Conservation (phyloP, 2,888 invertebrate species). For the Ganaspis brasiliensis region DNA sequence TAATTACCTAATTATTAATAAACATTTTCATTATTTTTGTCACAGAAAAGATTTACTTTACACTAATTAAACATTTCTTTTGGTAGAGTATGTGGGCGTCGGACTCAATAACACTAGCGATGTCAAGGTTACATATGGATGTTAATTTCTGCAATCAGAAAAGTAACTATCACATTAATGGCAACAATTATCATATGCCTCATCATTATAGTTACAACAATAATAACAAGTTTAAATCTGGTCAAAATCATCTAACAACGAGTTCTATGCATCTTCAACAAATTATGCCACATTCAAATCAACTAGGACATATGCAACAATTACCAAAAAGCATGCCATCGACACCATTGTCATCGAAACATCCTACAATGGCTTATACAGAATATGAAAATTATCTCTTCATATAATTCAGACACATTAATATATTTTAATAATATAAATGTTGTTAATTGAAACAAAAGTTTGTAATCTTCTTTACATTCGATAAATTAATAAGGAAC, state of each 20-base stretch:
- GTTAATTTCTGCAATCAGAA: constrained; percentile 74
- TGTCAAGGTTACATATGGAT: constrained; percentile 78
- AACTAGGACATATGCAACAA: constrained; percentile 70
- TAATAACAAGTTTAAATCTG: constrained; percentile 65
- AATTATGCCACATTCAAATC: constrained; percentile 67
- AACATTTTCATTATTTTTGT: too few species aligned
- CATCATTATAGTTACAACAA: constrained; percentile 76
- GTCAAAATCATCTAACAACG: constrained; percentile 62
- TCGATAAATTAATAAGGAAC: too few species aligned
- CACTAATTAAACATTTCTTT: constrained; percentile 66
- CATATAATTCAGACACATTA: constrained; percentile 79
- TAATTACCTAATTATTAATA: background rate
- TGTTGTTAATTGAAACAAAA: too few species aligned
- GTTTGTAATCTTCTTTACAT: too few species aligned
- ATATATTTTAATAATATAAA: too few species aligned
- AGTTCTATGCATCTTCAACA: constrained; percentile 63
- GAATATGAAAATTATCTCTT: constrained; percentile 87
- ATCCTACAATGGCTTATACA: constrained; percentile 81
- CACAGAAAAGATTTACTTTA: too few species aligned
- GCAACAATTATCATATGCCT: constrained; percentile 81
- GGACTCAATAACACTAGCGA: constrained; percentile 80
- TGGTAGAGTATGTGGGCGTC: constrained; percentile 84
- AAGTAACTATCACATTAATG: constrained; percentile 64
- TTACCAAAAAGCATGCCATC: constrained; percentile 77
- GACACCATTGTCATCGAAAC: constrained; percentile 76